phyloP scores from a whole-genome alignment of 2,888 invertebrate genomes.

The Stenodera caucasica region DNA sequence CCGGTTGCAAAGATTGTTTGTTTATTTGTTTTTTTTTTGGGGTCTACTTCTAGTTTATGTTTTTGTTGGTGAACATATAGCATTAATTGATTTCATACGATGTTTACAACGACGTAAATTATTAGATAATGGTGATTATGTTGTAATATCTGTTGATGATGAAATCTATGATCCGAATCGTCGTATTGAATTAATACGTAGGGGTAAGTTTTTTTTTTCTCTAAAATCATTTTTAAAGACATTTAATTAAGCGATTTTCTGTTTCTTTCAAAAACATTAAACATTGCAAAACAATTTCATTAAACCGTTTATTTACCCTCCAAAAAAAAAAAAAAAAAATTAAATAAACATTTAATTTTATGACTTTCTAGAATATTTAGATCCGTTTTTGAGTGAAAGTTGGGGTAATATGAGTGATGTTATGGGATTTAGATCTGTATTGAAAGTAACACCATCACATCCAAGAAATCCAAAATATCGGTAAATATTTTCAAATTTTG shows the following conservation, averaged over 20 bases:
- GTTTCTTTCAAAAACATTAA: no score
- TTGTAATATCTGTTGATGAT: constrained; percentile 86
- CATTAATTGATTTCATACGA: constrained; percentile 80
- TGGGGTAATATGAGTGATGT: constrained; percentile 62
- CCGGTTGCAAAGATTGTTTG: neutral
- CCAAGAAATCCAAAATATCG: constrained; percentile 73
- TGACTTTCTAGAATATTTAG: constrained; percentile 66
- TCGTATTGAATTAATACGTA: constrained; percentile 59
- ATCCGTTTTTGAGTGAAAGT: constrained; percentile 64
- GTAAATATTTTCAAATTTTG: constrained; percentile 58
- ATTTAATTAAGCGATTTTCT: no score
- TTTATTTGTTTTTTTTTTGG: constrained; percentile 34
- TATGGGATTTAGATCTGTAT: constrained; percentile 75
- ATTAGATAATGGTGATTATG: constrained; percentile 78
- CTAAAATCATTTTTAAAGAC: neutral
- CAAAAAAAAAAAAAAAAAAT: no score
- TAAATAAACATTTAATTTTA: neutral
- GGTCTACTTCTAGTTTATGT: constrained; percentile 75
- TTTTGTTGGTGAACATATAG: constrained; percentile 85
- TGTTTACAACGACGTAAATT: constrained; percentile 75
- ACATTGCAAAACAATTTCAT: no score
- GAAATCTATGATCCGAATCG: constrained; percentile 76
- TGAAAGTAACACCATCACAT: constrained; percentile 76
- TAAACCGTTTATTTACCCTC: no score
- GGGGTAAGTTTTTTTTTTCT: constrained; percentile 51